These are phyloP conservation scores for Cheirogaleus medius DNA, from an alignment of 2,113 vertebrate species.

Conservation along the genomic window DNA sequence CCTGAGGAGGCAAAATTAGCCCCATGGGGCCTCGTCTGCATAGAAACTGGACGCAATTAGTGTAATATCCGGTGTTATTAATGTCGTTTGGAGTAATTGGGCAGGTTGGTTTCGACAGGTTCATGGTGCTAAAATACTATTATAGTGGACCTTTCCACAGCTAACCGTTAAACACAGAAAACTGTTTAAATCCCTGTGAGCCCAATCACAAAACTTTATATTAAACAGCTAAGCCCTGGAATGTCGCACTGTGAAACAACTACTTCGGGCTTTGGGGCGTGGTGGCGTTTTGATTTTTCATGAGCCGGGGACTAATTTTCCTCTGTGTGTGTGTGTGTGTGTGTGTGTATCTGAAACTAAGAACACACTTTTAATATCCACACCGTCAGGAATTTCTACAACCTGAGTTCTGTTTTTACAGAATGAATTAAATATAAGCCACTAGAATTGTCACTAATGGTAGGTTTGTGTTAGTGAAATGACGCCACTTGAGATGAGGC, in stretches of 20 bases:
- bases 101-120: slow-evolving; percentile 88
- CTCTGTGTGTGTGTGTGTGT: not conserved
- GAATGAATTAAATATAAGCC: not conserved
- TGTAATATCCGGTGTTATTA: slow-evolving; percentile 86
- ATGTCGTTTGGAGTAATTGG: slow-evolving; percentile 88
- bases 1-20: slow-evolving; percentile 84
- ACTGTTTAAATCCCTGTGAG: slow-evolving; percentile 82
- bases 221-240: slow-evolving; percentile 65
- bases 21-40: slow-evolving; percentile 85
- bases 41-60: slow-evolving; percentile 89
- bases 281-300: slow-evolving; percentile 23
- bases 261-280: not conserved
- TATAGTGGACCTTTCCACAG: slow-evolving; percentile 83
- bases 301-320: accelerated
- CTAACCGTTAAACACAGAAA: slow-evolving; percentile 82
- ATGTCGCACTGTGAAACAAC: slow-evolving; percentile 1
- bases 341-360: not conserved
- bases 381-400: accelerated
- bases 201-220: slow-evolving; percentile 80
- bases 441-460: accelerated
- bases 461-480: accelerated
- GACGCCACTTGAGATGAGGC: not conserved
- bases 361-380: accelerated
- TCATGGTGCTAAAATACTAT: slow-evolving; percentile 88
- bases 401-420: not conserved